phyloP scores from a whole-genome alignment of 2,797 vertebrate species.

The Tokudaia muenninki region DNA sequence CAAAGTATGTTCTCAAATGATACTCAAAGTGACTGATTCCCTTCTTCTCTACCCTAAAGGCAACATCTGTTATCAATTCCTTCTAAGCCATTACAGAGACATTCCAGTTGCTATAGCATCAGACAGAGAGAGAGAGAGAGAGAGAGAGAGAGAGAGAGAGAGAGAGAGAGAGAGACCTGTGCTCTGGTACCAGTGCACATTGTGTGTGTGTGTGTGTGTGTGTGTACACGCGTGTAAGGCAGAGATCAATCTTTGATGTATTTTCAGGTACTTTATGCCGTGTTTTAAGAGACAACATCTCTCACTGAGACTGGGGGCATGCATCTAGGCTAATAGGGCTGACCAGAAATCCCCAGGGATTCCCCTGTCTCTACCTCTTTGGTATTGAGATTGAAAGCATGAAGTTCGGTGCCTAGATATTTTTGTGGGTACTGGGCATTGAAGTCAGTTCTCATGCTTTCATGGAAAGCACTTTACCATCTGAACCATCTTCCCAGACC shows the following conservation, averaged over 20 bases:
- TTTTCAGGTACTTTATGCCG: not conserved
- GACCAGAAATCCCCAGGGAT: too few relatives aligned
- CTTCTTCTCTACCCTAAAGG: not conserved
- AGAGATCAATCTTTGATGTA: not conserved
- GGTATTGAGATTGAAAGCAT: not conserved
- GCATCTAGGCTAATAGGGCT: not conserved
- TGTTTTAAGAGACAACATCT: not conserved
- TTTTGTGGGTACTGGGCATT: not conserved
- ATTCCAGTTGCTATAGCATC: not conserved
- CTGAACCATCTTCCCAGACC: not conserved
- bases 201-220: not conserved
- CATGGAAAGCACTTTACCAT: not conserved
- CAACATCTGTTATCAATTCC: not conserved
- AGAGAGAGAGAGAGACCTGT: not conserved
- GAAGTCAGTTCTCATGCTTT: not conserved
- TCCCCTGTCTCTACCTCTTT: not conserved
- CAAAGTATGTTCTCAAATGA: not conserved
- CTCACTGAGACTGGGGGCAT: not conserved
- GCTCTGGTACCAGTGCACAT: not conserved
- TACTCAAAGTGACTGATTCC: not conserved
- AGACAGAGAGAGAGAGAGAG: not conserved
- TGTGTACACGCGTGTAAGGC: too few relatives aligned
- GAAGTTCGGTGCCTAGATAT: not conserved
- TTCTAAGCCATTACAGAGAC: not conserved
- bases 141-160: not conserved